Conservation (phyloP, 2,113 vertebrate genomes). For the Saccopteryx leptura region DNA sequence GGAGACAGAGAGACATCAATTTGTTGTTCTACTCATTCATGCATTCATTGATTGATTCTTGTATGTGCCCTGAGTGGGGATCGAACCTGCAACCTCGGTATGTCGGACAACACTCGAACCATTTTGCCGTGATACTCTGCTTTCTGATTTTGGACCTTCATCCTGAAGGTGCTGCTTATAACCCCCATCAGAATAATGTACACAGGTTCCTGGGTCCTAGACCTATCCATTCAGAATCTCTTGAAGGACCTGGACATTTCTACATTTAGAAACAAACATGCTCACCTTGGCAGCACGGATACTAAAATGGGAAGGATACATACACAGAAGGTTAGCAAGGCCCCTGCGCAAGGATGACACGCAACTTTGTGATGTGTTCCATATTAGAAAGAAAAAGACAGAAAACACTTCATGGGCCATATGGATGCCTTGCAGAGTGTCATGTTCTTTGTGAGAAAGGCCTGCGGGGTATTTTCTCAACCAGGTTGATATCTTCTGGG, state of each 20-base stretch:
- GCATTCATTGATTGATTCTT: too few species aligned
- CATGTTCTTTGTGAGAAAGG: neutral
- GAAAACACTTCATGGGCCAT: neutral
- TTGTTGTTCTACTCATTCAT: too few species aligned
- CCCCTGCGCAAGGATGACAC: too few species aligned
- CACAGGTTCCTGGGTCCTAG: neutral
- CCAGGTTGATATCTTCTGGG: neutral
- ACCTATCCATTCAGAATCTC: neutral
- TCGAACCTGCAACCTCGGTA: too few species aligned
- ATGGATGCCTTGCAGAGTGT: neutral
- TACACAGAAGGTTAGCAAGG: too few species aligned
- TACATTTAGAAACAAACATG: slow-evolving; percentile 27
- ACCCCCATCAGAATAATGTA: neutral
- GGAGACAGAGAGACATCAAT: too few species aligned
- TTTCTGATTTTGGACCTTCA: neutral
- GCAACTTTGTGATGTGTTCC: too few species aligned
- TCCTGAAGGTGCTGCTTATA: neutral
- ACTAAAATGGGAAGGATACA: too few species aligned
- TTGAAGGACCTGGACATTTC: neutral
- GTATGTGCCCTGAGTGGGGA: too few species aligned
- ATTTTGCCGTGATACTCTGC: neutral
- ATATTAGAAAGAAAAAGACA: neutral
- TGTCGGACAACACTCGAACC: too few species aligned
- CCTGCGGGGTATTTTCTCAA: neutral
- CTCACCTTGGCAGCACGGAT: too few species aligned